These are phyloP conservation scores for Callaeas wilsoni DNA, from an alignment of 2,113 vertebrate genomes.

Conservation along the genomic window DNA sequence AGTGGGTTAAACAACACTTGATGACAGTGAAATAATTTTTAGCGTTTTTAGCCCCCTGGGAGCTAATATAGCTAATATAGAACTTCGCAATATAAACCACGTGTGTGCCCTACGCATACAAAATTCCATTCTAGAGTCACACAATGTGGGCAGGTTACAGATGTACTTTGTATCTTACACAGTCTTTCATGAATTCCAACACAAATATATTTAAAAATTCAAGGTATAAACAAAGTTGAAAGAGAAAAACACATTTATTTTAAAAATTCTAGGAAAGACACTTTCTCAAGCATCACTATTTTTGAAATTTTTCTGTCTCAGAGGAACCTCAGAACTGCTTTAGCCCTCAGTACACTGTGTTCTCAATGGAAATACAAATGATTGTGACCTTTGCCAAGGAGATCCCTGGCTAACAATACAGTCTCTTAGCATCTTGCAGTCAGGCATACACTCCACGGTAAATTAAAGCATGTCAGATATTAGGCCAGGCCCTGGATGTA, in stretches of 20 bases:
- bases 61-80: neutral
- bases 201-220: neutral
- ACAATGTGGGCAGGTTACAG: neutral
- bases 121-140: neutral
- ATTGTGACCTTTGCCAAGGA: conserved; percentile 40
- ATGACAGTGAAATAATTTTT: neutral
- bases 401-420: neutral
- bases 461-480: neutral
- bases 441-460: neutral
- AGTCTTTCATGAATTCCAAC: neutral
- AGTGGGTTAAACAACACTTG: neutral
- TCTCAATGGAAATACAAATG: neutral
- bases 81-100: neutral
- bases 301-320: neutral
- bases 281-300: neutral
- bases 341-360: neutral
- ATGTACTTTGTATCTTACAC: neutral
- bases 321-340: neutral
- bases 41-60: neutral
- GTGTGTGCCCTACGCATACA: accelerated
- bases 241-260: neutral
- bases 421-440: neutral
- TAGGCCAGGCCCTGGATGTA: neutral
- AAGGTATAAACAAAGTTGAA: neutral
- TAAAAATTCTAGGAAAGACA: neutral